Evolutionary conservation across 2,888 invertebrate genomes (phyloP), one percentile per base, ranked within the genome.

Genomic region (Cosmia trapezina): DNA sequence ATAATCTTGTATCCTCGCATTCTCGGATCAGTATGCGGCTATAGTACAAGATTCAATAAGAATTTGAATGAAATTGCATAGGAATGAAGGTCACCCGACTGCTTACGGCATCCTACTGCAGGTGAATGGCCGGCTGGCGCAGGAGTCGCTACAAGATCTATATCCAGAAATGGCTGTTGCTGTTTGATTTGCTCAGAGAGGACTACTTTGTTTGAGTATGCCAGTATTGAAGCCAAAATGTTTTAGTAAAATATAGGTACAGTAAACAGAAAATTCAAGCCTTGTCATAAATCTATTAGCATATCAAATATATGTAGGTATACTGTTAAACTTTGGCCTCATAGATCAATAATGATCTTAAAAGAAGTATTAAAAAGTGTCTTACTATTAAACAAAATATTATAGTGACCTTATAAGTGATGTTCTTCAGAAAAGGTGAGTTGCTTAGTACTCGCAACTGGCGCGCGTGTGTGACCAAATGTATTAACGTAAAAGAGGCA

Each of bases 21-120:
- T 53, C 57, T 71, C 33, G 37, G 45, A 66, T 85, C 49, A 76
- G 66, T 73, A 77, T 73, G 73, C 74, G 33, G 53, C 43, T 78
- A 65, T 74, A 76, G 74, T 79, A 76, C 67, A 79, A 70, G 65
- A 61, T 81, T 53, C 83, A 81, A 76, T 78, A 79, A 75, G 77
- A 82, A 82, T 77, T 78, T 78, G 75, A 83, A 79, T 85, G 54
- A 81, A 86, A 83, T 82, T 83, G 83, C 87, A 81, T 84, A 56
- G 80, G 82, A 76, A 87, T 87, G 87, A 86, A 86, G 86, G 86
- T 86, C 86, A 80, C 67, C 64, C 53, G 75, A 71, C 76, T 73
- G 85, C 85, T 86, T 85, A 86, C 86, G 87, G 87, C 86, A 85
- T 83, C 87, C 78, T 69, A 73, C 72, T 76, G 78, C 86, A 87